Base-by-base conservation (phyloP, 2,113 vertebrate species). In the Sorex araneus region DNA sequence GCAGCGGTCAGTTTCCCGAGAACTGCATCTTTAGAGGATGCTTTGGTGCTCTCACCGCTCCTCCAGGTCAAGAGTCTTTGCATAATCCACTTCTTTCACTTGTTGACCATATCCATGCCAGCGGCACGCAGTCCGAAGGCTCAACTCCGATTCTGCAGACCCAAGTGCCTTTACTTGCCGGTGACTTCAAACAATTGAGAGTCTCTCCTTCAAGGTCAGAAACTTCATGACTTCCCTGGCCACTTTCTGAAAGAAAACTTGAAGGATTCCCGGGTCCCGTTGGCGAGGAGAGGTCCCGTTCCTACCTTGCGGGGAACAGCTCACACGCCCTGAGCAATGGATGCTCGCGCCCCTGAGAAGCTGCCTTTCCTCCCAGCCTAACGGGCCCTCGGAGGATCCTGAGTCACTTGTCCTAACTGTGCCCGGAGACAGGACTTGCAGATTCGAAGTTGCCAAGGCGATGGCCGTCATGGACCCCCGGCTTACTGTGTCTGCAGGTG, bases 51-150 rank as follows among this genome's bases (percentile, higher is more conserved):
- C 47, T 50, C 47, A 2, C 77, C 92, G 86, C 30, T 64, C 77
- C 54, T 86, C 64, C 0, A 16, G 71, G 36, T 16, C 4, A 23
- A 87, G 47, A 69, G 2, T 80, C 66, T n/a, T 83, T 10, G 6
- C 36, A 80, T 75, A 88, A 94, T 47, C 47, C 60, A 94, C 92
- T 83, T 94, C 66, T 94, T 74, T 36, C 30, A 13, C n/a, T 60
- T 90, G 21, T 32, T 70, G 60, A 67, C 60, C n/a, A 27, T 54
- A 13, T 77, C 47, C 25, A 34, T 57, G 6, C 34, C 34, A 3
- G 43, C 30, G 25, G 43, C 67, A 82, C 60, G 70, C 6, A 16
- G 64, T 77, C 86, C 89, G 47, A 30, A 85, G 67, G 66, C 80
- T 25, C 78, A 85, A 82, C 28, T 85, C 60, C 43, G 69, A 9